These are phyloP conservation scores for Harpalus rubripes DNA, from an alignment of 2,888 invertebrate genomes.

Conservation along the genomic window DNA sequence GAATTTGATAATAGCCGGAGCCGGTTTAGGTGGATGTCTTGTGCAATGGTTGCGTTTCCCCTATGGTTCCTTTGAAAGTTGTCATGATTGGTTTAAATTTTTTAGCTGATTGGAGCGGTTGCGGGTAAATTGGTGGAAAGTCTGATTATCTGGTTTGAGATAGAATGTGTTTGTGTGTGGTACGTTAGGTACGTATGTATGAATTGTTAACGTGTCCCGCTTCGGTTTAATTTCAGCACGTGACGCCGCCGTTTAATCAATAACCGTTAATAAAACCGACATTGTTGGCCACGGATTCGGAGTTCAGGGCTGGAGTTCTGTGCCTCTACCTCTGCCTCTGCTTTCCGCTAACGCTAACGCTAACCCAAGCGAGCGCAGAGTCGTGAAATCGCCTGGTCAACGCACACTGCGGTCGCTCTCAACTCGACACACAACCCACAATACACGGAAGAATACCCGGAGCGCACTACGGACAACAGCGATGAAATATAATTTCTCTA, in stretches of 20 bases:
- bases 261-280: conserved; percentile 62
- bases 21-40: background rate
- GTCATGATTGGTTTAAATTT: conserved; percentile 30
- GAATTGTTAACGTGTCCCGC: conserved; percentile 57
- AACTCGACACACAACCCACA: background rate
- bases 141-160: conserved; percentile 45
- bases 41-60: background rate
- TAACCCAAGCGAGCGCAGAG: background rate
- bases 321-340: conserved; percentile 7
- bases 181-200: conserved; percentile 49
- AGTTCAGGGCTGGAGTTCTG: conserved; percentile 12
- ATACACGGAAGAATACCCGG: background rate
- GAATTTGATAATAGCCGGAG: conserved; percentile 1
- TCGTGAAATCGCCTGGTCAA: background rate
- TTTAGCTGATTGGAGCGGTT: conserved; percentile 14
- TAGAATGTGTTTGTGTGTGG: conserved; percentile 40
- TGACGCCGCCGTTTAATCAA: conserved; percentile 60
- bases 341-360: background rate
- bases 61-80: conserved; percentile 10
- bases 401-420: background rate
- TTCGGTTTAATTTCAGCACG: conserved; percentile 60
- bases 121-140: conserved; percentile 34
- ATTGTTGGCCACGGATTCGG: conserved; percentile 52
- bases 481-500: background rate
- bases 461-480: too few relatives aligned